Evolutionary conservation across 2,113 vertebrate species (phyloP).

Genomic region (Megalops atlanticus): DNA sequence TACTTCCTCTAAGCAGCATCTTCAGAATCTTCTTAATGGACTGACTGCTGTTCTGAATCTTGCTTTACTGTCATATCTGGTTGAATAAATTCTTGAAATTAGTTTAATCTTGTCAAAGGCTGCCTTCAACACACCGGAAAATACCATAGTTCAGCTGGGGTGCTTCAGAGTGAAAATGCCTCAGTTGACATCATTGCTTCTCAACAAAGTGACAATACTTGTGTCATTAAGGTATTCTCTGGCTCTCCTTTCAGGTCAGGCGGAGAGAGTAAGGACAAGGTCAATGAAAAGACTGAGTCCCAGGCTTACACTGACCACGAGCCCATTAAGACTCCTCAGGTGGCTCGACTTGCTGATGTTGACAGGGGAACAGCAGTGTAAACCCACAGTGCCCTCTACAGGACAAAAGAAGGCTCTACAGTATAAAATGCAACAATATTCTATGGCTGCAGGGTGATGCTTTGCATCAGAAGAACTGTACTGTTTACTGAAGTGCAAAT

Average conservation of each 20-base stretch:
- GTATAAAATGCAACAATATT: not conserved
- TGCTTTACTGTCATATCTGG: too few species aligned
- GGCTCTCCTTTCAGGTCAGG: conserved; percentile 67
- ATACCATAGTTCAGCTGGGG: too few species aligned
- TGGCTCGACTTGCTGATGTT: conserved; percentile 69
- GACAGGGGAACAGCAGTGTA: conserved; percentile 83
- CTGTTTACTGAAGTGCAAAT: too few species aligned
- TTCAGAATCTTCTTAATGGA: too few species aligned
- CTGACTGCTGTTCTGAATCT: too few species aligned
- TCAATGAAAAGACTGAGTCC: conserved; percentile 72
- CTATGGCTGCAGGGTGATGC: not conserved
- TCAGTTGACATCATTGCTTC: not conserved
- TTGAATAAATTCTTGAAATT: too few species aligned
- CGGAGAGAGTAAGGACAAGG: conserved; percentile 81
- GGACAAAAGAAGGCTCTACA: not conserved
- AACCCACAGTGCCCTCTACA: conserved; percentile 37
- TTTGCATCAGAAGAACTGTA: not conserved
- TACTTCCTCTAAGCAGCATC: too few species aligned
- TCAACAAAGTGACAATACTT: not conserved
- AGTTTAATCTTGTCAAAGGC: too few species aligned
- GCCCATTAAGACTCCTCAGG: conserved; percentile 63
- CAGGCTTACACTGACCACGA: conserved; percentile 71
- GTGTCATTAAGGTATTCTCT: not conserved
- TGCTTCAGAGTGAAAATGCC: too few species aligned
- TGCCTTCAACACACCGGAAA: too few species aligned